These are phyloP conservation scores for Alexandromys fortis DNA, from an alignment of 2,113 vertebrate genomes.

Conservation along the genomic window DNA sequence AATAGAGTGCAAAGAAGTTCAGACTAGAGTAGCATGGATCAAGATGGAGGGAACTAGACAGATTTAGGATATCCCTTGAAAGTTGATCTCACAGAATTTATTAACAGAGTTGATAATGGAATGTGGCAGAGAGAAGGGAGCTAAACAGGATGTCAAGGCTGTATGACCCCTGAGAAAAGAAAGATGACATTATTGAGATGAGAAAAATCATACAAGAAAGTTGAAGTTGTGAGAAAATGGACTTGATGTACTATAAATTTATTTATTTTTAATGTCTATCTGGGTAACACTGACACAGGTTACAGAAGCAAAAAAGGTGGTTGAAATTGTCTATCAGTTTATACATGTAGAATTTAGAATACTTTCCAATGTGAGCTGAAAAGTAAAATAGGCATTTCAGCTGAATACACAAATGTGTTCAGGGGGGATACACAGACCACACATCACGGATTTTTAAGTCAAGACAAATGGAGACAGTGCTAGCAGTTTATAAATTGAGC, in stretches of 20 bases:
- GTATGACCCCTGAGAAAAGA: neutral
- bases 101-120: neutral
- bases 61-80: neutral
- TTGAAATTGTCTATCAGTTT: neutral
- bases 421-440: neutral
- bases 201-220: neutral
- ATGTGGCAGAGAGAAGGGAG: neutral
- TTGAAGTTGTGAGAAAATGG: constrained; percentile 7
- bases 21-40: neutral
- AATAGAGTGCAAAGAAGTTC: neutral
- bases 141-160: neutral
- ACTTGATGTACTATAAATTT: constrained; percentile 23
- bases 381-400: neutral
- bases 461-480: neutral
- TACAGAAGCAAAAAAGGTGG: neutral
- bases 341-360: neutral
- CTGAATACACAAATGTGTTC: neutral
- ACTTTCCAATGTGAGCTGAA: neutral
- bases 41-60: neutral
- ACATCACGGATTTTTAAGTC: neutral
- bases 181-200: neutral
- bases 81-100: neutral
- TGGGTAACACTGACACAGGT: neutral
- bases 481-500: neutral
- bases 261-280: constrained; percentile 44